These are phyloP conservation scores for Falco punctatus DNA, from an alignment of 2,113 vertebrate species.

Conservation along the genomic window DNA sequence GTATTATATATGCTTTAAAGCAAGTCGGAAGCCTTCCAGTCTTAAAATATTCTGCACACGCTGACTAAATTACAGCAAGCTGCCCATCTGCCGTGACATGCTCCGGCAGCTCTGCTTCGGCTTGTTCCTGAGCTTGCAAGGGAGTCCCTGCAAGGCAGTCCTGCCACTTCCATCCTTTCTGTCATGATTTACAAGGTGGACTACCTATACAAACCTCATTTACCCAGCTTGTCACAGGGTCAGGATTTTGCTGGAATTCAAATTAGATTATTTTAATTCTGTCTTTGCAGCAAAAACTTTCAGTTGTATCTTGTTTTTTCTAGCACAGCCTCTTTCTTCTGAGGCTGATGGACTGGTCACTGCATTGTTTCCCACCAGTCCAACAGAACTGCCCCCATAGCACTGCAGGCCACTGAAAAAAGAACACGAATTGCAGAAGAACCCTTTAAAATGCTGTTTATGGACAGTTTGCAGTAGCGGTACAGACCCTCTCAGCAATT, in stretches of 20 bases:
- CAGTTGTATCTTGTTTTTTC: background rate
- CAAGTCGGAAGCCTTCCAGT: background rate
- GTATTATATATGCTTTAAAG: background rate
- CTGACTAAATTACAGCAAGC: background rate
- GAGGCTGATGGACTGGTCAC: background rate
- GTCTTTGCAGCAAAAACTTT: background rate
- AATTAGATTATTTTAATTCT: background rate
- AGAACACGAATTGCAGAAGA: background rate
- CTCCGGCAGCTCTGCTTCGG: background rate
- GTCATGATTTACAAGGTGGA: background rate
- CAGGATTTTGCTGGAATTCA: background rate
- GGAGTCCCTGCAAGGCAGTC: background rate
- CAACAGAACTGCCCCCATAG: background rate
- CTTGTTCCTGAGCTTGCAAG: background rate
- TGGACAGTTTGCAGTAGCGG: background rate
- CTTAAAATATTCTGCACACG: background rate
- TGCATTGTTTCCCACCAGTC: background rate
- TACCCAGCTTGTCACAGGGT: background rate
- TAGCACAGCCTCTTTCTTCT: background rate
- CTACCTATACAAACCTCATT: background rate
- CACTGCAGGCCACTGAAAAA: background rate
- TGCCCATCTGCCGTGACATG: conserved; percentile 11
- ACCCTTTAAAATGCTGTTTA: background rate
- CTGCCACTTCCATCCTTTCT: background rate
- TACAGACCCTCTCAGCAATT: background rate